A percentile compares a stretch with the other conserved stretches of the same genome.
Conservation (phyloP, 2,113 vertebrate species). For the Trematomus loennbergii region DNA sequence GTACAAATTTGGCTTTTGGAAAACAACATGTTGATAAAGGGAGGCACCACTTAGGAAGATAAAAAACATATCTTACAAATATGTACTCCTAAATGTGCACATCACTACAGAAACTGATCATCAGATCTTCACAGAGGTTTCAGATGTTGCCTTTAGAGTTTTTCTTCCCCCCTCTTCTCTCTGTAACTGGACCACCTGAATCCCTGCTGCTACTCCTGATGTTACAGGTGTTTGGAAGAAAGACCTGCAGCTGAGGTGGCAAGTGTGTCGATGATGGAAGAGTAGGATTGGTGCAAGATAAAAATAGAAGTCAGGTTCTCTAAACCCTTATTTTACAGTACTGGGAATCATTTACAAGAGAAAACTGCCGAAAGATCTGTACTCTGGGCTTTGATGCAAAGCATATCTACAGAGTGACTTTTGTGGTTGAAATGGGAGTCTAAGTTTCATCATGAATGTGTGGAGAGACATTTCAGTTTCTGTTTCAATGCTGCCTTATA, state of each 20-base stretch:
- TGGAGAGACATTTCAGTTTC: slow-evolving; percentile 8
- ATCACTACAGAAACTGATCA: neutral
- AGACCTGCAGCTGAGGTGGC: slow-evolving; percentile 26
- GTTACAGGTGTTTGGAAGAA: slow-evolving; percentile 48
- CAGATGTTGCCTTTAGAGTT: slow-evolving; percentile 2
- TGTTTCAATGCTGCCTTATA: slow-evolving; percentile 7
- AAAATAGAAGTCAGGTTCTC: slow-evolving; percentile 67
- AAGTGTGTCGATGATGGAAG: slow-evolving; percentile 7
- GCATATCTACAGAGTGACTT: slow-evolving; percentile 49
- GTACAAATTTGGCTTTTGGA: slow-evolving; percentile 13
- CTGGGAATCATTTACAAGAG: slow-evolving; percentile 42
- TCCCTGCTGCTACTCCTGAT: slow-evolving; percentile 21
- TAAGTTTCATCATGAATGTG: slow-evolving; percentile 33
- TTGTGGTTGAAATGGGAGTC: slow-evolving; percentile 37
- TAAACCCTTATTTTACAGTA: slow-evolving; percentile 46
- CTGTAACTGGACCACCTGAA: slow-evolving; percentile 30
- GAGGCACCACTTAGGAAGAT: neutral
- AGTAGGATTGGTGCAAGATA: slow-evolving; percentile 20
- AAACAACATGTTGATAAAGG: slow-evolving; percentile 14
- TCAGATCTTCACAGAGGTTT: neutral
- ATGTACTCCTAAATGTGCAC: neutral
- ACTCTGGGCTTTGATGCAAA: slow-evolving; percentile 42
- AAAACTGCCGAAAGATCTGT: slow-evolving; percentile 45
- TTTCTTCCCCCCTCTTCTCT: neutral
- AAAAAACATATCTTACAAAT: slow-evolving; percentile 1